phyloP scores from a whole-genome alignment of 2,888 invertebrate genomes.

The Nymphalis urticae region DNA sequence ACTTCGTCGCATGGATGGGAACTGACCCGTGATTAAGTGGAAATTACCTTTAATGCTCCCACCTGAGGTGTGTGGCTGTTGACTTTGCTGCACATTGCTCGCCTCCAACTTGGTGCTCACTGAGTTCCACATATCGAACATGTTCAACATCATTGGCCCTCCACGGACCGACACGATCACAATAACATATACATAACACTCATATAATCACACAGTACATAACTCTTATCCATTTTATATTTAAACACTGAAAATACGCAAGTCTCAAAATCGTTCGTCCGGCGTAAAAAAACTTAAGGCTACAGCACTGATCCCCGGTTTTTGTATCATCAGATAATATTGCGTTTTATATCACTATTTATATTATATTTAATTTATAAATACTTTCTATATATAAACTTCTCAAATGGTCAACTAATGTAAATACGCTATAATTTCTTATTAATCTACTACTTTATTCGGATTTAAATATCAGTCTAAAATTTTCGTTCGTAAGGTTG shows the following conservation, averaged over 20 bases:
- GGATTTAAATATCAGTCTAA: constrained; percentile 80
- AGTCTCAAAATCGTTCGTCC: constrained; percentile 72
- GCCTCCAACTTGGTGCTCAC: constrained; percentile 88
- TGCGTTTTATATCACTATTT: constrained; percentile 49
- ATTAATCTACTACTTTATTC: constrained; percentile 61
- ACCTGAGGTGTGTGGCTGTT: constrained; percentile 90
- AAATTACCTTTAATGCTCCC: constrained; percentile 91
- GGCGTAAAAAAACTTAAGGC: constrained; percentile 71
- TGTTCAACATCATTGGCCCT: constrained; percentile 80
- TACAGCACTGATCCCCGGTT: constrained; percentile 75
- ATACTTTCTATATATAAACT: constrained; percentile 67
- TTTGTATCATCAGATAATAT: constrained; percentile 58
- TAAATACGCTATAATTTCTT: constrained; percentile 76
- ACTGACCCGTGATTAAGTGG: constrained; percentile 54
- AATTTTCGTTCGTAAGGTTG: constrained; percentile 77
- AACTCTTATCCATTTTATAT: constrained; percentile 54
- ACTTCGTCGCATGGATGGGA: constrained; percentile 13
- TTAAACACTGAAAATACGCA: constrained; percentile 57
- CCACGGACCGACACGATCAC: constrained; percentile 51
- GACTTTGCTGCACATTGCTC: constrained; percentile 83
- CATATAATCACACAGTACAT: constrained; percentile 34
- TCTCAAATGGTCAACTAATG: constrained; percentile 81
- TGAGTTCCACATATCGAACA: constrained; percentile 92
- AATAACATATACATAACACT: constrained; percentile 52
- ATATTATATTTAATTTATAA: constrained; percentile 44